These are phyloP conservation scores for Calameuta filiformis DNA, from an alignment of 2,888 invertebrate species.

Conservation along the genomic window DNA sequence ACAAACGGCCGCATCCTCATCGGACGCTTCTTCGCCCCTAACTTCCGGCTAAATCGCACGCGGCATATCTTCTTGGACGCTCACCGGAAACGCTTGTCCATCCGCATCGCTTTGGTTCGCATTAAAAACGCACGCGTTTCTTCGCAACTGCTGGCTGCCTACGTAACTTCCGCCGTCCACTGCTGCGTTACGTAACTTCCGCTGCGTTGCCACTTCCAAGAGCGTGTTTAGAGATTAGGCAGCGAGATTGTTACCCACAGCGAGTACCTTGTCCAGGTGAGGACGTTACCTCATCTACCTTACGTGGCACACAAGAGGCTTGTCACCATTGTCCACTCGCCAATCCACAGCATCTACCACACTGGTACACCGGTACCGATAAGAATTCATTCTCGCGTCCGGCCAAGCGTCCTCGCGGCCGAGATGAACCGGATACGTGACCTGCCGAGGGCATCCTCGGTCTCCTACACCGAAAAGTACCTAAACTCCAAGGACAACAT, in stretches of 20 bases:
- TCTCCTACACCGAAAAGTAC: slow-evolving; percentile 76
- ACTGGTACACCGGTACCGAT: slow-evolving; percentile 56
- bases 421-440: slow-evolving; percentile 64
- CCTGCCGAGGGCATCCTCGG: slow-evolving; percentile 52
- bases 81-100: no score
- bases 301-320: slow-evolving; percentile 66
- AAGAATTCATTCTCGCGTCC: slow-evolving; percentile 58
- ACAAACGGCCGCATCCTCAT: no score
- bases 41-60: no score
- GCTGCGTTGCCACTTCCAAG: no score
- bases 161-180: no score
- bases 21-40: no score
- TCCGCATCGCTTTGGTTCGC: no score
- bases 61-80: no score
- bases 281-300: slow-evolving; percentile 59
- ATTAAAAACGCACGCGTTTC: no score
- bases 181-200: no score
- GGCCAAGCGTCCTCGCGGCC: slow-evolving; percentile 60
- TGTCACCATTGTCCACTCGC: slow-evolving; percentile 59
- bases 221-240: no score
- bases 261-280: slow-evolving; percentile 44
- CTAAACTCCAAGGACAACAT: slow-evolving; percentile 82
- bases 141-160: no score
- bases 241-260: not conserved
- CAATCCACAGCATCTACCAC: slow-evolving; percentile 58